phyloP scores from a whole-genome alignment of 2,113 vertebrate genomes.

The Raja brachyura region DNA sequence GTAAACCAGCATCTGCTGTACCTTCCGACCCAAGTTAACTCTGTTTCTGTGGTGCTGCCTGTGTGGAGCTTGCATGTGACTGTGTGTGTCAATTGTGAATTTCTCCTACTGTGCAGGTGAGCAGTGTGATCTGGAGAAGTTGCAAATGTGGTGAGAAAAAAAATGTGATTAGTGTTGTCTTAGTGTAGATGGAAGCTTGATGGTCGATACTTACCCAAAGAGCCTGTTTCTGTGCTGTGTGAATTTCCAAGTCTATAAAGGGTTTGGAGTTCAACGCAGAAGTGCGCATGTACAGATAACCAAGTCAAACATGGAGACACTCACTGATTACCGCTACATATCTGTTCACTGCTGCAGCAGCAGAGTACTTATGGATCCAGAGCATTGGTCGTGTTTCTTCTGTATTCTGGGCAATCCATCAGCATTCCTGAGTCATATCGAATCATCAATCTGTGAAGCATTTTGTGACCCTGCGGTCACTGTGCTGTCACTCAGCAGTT shows the following conservation, averaged over 20 bases:
- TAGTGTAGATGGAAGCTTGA: too few relatives aligned
- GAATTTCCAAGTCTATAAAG: not conserved
- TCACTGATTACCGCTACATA: not conserved
- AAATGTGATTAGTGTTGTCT: not conserved
- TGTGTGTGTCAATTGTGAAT: too few relatives aligned
- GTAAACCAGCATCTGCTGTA: too few relatives aligned
- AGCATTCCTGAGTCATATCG: not conserved
- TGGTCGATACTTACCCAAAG: too few relatives aligned
- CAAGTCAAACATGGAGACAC: not conserved
- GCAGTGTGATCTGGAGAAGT: too few relatives aligned
- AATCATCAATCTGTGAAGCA: constrained; percentile 18
- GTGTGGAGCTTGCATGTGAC: too few relatives aligned
- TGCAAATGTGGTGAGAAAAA: too few relatives aligned
- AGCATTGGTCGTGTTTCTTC: not conserved
- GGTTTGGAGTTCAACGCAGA: not conserved
- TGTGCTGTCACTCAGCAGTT: not conserved
- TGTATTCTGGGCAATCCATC: not conserved
- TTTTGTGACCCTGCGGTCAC: not conserved
- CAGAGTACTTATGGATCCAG: constrained; percentile 7
- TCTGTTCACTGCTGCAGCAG: not conserved
- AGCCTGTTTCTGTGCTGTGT: too few relatives aligned
- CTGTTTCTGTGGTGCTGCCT: too few relatives aligned
- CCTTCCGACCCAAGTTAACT: too few relatives aligned
- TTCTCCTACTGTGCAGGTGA: too few relatives aligned
- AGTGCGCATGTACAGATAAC: not conserved